These are phyloP conservation scores for Spatulosminthurus flaviceps DNA, from an alignment of 2,888 invertebrate species.

Conservation along the genomic window DNA sequence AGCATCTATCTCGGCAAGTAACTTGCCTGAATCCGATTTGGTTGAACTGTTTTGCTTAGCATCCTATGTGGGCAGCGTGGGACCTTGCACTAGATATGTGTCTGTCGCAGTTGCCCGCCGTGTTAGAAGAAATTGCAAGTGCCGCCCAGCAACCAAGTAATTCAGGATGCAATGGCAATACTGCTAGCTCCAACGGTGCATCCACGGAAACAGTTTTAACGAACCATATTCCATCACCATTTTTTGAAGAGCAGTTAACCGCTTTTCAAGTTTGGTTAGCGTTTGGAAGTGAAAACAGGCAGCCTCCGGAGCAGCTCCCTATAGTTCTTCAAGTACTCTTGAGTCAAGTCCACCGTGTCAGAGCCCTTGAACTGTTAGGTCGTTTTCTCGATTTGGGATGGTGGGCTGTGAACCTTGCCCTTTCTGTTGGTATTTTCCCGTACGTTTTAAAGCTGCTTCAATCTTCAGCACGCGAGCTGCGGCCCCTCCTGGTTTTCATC, in stretches of 20 bases:
- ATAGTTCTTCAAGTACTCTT: slow-evolving; percentile 80
- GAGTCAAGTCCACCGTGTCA: slow-evolving; percentile 80
- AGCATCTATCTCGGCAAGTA: too few species aligned
- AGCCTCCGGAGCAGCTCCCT: slow-evolving; percentile 94
- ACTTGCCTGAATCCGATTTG: too few species aligned
- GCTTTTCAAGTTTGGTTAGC: slow-evolving; percentile 97
- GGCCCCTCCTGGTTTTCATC: slow-evolving; percentile 94
- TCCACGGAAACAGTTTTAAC: slow-evolving; percentile 44
- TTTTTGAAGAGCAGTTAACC: slow-evolving; percentile 97
- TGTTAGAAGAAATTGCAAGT: slow-evolving; percentile 60
- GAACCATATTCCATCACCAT: slow-evolving; percentile 73
- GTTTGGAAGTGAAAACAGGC: slow-evolving; percentile 79
- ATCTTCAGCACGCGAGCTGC: slow-evolving; percentile 89
- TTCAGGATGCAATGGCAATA: neutral
- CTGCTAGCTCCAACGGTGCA: slow-evolving; percentile 24
- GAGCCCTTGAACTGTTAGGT: slow-evolving; percentile 93
- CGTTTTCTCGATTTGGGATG: slow-evolving; percentile 94
- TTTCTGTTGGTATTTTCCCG: slow-evolving; percentile 98
- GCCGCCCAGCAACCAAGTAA: slow-evolving; percentile 22
- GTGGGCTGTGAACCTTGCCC: slow-evolving; percentile 94
- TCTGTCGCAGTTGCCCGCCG: slow-evolving; percentile 83
- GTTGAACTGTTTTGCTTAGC: slow-evolving; percentile 67
- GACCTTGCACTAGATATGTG: slow-evolving; percentile 95
- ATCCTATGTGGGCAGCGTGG: slow-evolving; percentile 97
- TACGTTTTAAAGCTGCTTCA: slow-evolving; percentile 97